Base-by-base conservation (phyloP, 2,888 invertebrate species). In the Tenthredo livida region DNA sequence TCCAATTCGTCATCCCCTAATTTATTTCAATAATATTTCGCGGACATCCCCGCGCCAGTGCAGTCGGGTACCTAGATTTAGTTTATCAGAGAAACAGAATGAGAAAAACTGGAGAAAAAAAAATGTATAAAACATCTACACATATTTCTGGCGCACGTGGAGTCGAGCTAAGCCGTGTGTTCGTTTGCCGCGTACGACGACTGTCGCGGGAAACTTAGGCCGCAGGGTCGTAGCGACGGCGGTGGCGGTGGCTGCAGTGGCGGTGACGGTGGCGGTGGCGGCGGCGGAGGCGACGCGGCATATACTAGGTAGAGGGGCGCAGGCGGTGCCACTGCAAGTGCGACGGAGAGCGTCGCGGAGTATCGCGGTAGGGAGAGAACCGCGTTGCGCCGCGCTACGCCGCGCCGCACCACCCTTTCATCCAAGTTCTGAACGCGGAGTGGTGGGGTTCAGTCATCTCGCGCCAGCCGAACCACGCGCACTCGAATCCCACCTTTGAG, bases 401-500 rank as follows among this genome's bases (percentile, higher is more conserved):
- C 78, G 80, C 61, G 37, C 77, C 78, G 58, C 77, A 40, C 80
- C 84, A 84, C 84, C 84, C 84, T 84, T 84, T 70, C 82, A 67
- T 80, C 85, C 65, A 72, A 83, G 50, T 83, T 72, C 85, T 21
- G 58, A 54, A 25, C 84, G 67, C 47, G 29, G 9, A 47, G 85
- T 84, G 86, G 87, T 85, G 90, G 90, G 90, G 90, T 91, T 93
- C 92, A 93, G 93, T 93, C 91, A 91, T 91, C 91, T 92, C 93
- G 92, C 93, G 92, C 90, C 91, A 89, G 91, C 89, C 93, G 93
- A 92, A 91, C 89, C 90, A 90, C 90, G 91, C 91, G 91, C 90
- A 89, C 87, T 88, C 86, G 86, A 84, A 65, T 83, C 43, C 70
- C 70, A 83, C 83, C 83, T 83, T 83, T 83, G 67, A 83, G 67